Percentiles rank a stretch among this genome's conserved stretches.
These are phyloP conservation scores for Brachylomia viminalis DNA, from an alignment of 2,888 invertebrate species.

Conservation along the genomic window DNA sequence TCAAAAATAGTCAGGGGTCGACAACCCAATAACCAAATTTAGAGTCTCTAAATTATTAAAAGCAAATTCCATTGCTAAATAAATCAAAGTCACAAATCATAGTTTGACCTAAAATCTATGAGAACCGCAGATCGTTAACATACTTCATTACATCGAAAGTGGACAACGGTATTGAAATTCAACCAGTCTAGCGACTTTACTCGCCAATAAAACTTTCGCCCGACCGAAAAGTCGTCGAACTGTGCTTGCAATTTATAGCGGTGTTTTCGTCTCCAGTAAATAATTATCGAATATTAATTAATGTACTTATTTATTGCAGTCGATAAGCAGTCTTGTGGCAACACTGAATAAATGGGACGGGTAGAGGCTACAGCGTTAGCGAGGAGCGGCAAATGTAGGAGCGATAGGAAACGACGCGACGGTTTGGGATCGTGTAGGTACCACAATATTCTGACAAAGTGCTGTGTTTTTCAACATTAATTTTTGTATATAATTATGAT, in stretches of 20 bases:
- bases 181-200: conserved; percentile 56
- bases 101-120: conserved; percentile 22
- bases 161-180: conserved; percentile 48
- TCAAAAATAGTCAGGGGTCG: neutral
- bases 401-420: neutral
- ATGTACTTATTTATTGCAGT: conserved; percentile 75
- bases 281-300: conserved; percentile 79
- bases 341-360: conserved; percentile 38
- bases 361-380: conserved; percentile 30
- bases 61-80: conserved; percentile 1
- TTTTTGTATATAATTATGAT: too few relatives aligned
- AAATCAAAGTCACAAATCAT: neutral
- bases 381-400: conserved; percentile 17
- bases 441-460: neutral
- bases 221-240: conserved; percentile 71
- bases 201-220: conserved; percentile 66
- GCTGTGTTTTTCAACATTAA: too few relatives aligned
- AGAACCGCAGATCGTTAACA: conserved; percentile 41
- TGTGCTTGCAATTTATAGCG: conserved; percentile 58
- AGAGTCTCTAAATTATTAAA: neutral
- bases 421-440: neutral
- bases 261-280: conserved; percentile 73
- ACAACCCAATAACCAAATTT: neutral
- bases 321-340: conserved; percentile 73
- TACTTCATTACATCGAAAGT: conserved; percentile 55